phyloP scores from a whole-genome alignment of 2,797 vertebrate genomes.

The Pseudochirops corinnae region DNA sequence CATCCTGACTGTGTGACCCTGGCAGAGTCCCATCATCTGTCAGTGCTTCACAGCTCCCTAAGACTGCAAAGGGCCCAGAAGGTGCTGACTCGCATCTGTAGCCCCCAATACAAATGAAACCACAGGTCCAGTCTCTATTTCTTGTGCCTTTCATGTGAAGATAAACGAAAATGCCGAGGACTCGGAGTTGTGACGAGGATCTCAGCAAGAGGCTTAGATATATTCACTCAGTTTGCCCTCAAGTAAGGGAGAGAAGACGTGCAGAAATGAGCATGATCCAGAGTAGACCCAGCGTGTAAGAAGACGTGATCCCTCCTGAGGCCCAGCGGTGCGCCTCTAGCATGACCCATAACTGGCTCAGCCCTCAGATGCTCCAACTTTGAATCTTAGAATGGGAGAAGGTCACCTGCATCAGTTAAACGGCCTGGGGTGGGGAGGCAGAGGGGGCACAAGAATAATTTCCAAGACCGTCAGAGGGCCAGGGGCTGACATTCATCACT shows the following conservation, averaged over 20 bases:
- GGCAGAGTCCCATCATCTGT: neutral
- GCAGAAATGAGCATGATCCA: neutral
- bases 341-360: neutral
- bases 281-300: neutral
- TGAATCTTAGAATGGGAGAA: slow-evolving; percentile 31
- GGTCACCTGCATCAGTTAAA: slow-evolving; percentile 25
- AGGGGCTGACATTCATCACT: slow-evolving; percentile 7
- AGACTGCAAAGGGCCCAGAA: neutral
- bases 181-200: neutral
- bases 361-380: neutral
- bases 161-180: neutral
- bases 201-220: neutral
- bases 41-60: neutral
- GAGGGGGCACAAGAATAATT: too few species aligned
- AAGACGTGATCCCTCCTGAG: too few species aligned
- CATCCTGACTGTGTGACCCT: neutral
- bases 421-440: neutral
- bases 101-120: neutral
- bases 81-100: neutral
- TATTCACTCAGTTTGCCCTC: neutral
- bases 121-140: neutral
- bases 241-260: neutral
- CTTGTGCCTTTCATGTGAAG: neutral
- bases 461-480: neutral
- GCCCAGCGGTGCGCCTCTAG: neutral